Percentiles rank a stretch among this genome's conserved stretches.
Evolutionary conservation across 1,140 invertebrate genomes (phyloP).

Genomic region (Drosophila melanica): DNA sequence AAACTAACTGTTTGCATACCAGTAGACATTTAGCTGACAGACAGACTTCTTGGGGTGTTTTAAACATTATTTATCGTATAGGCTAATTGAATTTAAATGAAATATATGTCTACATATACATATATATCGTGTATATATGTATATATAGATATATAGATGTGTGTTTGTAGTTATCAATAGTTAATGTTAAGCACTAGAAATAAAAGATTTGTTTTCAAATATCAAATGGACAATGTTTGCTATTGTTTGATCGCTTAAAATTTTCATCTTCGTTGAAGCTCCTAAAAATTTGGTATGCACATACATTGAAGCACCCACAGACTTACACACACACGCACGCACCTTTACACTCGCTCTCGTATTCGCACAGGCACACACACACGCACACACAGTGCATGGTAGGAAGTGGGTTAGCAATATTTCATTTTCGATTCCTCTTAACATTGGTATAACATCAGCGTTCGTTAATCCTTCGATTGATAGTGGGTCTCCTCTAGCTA

Average conservation of each 20-base stretch:
- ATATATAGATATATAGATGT: background rate
- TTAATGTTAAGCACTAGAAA: conserved; percentile 1
- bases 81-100: background rate
- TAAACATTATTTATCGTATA: no score
- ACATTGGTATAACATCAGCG: background rate
- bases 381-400: background rate
- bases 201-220: conserved; percentile 11
- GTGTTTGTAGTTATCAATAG: background rate
- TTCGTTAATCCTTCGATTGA: background rate
- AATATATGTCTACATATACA: background rate
- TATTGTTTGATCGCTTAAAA: background rate
- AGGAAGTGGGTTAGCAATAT: background rate
- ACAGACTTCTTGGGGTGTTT: no score
- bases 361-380: conserved; percentile 11
- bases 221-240: conserved; percentile 8
- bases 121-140: background rate
- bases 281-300: background rate
- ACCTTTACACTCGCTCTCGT: no score
- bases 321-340: no score
- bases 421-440: background rate
- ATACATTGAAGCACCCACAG: background rate
- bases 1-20: background rate
- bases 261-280: background rate
- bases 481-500: background rate
- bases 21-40: background rate